Base-by-base conservation (phyloP, 2,797 vertebrate species). In the Poecilia gillii region DNA sequence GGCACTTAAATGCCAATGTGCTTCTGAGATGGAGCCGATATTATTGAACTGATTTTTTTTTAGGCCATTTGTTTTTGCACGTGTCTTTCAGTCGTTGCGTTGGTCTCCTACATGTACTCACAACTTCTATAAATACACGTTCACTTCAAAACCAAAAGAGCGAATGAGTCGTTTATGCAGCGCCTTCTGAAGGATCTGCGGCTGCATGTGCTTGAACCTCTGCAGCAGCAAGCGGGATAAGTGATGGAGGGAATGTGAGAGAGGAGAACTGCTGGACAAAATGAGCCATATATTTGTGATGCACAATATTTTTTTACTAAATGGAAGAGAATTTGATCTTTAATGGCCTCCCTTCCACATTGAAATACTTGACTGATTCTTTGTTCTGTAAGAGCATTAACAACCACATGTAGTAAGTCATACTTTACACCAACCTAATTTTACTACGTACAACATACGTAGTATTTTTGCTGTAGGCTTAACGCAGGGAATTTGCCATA, bases 171-270 rank as follows among this genome's bases (percentile, higher is more conserved):
- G 70, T 80, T 88, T 83, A 76, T 79, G 76, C 83, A 76, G 72
- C 0, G 4, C 81, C 76, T 84, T 85, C 70, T 89, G 84, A 90
- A 86, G 89, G 84, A 79, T 88, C 83, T 81, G 77, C 72, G 76
- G 87, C 91, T 90, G 88, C 84, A 85, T 87, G 88, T 86, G 72
- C 90, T 91, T 57, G n/a, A 81, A 49, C 51, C 55, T 81, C 78
- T 62, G 82, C 78, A 53, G 78, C 82, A 77, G 84, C 84, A 84
- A 88, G 74, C 79, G 45, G 77, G 72, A 81, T 84, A 83, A 87
- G 74, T 81, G 84, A 85, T 73, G 79, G 59, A 64, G 75, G 81
- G 75, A 49, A 84, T 83, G 82, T 80, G 84, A 79, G 84, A 82
- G 71, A 53, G 81, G 59, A 64, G 68, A 73, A 75, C 68, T 5